Conservation (phyloP, 2,888 invertebrate genomes). For the Microchrysa polita region DNA sequence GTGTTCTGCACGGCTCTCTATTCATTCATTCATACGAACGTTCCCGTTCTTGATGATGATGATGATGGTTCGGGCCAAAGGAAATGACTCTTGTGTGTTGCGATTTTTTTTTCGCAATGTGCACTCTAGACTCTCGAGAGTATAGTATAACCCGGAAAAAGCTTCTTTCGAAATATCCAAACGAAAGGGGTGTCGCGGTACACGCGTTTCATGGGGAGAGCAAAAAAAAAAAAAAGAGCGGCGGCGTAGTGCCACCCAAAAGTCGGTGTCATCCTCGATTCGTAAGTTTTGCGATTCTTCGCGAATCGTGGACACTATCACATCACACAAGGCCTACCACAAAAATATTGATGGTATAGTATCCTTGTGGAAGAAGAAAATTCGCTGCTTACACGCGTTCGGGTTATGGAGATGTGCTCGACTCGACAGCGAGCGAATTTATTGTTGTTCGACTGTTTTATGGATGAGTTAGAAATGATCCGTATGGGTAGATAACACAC, state of each 20-base stretch:
- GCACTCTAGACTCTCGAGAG: not conserved
- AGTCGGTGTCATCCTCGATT: conserved; percentile 2
- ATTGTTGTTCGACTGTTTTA: too few species aligned
- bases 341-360: conserved; percentile 28
- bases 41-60: too few species aligned
- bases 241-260: conserved; percentile 27
- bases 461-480: too few species aligned
- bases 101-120: too few species aligned
- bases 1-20: too few species aligned
- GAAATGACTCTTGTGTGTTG: too few species aligned
- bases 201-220: conserved; percentile 32
- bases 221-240: too few species aligned
- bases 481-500: too few species aligned
- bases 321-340: conserved; percentile 29
- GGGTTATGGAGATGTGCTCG: not conserved
- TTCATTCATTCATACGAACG: not conserved
- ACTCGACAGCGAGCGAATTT: conserved; percentile 2
- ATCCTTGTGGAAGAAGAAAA: conserved; percentile 40
- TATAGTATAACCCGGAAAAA: conserved; percentile 28
- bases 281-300: conserved; percentile 12
- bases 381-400: too few species aligned
- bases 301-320: conserved; percentile 31
- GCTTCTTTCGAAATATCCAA: conserved; percentile 22
- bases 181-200: conserved; percentile 18
- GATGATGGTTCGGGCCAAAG: not conserved